These are phyloP conservation scores for Dinoponera quadriceps DNA, from an alignment of 1,140 invertebrate species.

Conservation along the genomic window DNA sequence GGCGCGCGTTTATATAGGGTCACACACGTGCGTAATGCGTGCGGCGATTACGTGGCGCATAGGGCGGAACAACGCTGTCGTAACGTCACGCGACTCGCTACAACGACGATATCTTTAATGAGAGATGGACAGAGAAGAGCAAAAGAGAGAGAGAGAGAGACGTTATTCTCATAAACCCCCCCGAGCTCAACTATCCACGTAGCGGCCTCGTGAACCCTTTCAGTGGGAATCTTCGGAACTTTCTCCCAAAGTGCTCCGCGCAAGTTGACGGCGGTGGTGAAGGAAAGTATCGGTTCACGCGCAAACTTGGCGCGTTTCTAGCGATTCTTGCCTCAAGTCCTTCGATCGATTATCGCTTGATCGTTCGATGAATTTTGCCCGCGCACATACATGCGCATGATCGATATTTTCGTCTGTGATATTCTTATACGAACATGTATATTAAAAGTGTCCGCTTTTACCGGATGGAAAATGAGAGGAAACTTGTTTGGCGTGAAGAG, in stretches of 20 bases:
- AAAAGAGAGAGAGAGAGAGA: background rate
- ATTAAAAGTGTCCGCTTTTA: no score
- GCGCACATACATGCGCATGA: background rate
- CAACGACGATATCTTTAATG: slow-evolving; percentile 45
- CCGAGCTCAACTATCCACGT: slow-evolving; percentile 22
- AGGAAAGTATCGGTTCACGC: slow-evolving; percentile 12
- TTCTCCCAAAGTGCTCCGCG: slow-evolving; percentile 40
- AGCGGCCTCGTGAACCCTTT: slow-evolving; percentile 38
- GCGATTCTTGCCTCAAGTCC: background rate
- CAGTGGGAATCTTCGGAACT: slow-evolving; percentile 12
- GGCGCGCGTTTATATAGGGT: slow-evolving; percentile 32
- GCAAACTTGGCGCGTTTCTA: background rate
- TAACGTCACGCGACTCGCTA: slow-evolving; percentile 63
- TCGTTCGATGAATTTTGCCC: slow-evolving; percentile 6
- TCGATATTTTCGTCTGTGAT: no score
- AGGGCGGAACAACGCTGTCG: slow-evolving; percentile 32
- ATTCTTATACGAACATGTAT: no score
- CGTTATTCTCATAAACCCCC: slow-evolving; percentile 66
- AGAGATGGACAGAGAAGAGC: background rate
- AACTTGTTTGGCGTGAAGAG: no score
- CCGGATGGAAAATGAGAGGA: no score
- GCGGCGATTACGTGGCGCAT: slow-evolving; percentile 40
- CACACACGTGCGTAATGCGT: slow-evolving; percentile 28
- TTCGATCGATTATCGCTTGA: slow-evolving; percentile 5
- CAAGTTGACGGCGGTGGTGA: slow-evolving; percentile 19